Conservation (phyloP, 1,140 invertebrate genomes). For the Eriocheir sinensis region DNA sequence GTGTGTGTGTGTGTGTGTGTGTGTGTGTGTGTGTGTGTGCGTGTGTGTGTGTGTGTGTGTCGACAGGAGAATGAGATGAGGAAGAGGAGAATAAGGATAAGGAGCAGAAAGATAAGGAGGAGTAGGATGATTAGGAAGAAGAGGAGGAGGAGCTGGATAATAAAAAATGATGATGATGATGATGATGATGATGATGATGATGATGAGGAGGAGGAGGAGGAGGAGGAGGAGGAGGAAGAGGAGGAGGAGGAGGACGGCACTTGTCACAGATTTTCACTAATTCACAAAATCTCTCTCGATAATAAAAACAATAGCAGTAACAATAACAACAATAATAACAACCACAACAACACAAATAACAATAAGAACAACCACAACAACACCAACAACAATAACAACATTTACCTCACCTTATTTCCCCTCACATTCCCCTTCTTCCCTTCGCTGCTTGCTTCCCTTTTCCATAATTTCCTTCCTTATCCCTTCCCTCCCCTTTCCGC, state of each 20-base stretch:
- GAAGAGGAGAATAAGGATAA: background rate
- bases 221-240: too few species aligned
- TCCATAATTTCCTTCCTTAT: too few species aligned
- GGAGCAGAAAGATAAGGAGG: too few species aligned
- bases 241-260: too few species aligned
- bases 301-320: background rate
- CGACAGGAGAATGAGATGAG: background rate
- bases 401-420: background rate
- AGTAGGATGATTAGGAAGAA: too few species aligned
- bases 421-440: background rate
- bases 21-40: background rate
- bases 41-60: background rate
- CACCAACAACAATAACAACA: background rate
- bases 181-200: too few species aligned
- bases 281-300: background rate
- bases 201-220: too few species aligned
- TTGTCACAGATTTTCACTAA: too few species aligned
- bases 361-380: background rate
- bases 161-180: too few species aligned
- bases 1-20: too few species aligned
- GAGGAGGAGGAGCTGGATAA: too few species aligned
- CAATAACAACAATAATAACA: background rate
- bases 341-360: background rate
- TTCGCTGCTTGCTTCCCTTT: background rate
- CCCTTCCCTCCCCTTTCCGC: background rate